Evolutionary conservation across 2,113 vertebrate species (phyloP).

Genomic region (Urocolius indicus): DNA sequence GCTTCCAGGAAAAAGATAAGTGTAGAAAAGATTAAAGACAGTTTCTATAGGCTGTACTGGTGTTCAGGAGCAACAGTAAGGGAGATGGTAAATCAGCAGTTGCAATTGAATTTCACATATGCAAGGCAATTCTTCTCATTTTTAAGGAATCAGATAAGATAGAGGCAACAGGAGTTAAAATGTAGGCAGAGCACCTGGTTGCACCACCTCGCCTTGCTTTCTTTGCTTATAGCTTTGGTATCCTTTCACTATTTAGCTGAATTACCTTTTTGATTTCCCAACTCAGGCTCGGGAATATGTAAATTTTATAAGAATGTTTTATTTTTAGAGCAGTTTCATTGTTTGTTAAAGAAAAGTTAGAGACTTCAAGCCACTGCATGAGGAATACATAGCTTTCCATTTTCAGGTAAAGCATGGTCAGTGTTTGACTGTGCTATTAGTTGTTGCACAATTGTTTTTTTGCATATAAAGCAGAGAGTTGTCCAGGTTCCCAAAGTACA

Average conservation of each 20-base stretch:
- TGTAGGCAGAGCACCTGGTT: not conserved
- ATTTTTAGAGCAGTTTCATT: not conserved
- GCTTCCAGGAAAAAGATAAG: constrained; percentile 3
- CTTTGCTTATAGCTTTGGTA: not conserved
- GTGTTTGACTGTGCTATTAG: not conserved
- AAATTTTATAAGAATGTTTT: not conserved
- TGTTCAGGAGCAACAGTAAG: not conserved
- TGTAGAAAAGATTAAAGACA: not conserved
- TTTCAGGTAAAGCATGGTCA: not conserved
- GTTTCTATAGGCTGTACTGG: not conserved
- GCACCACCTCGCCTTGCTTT: not conserved
- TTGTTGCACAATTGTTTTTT: not conserved
- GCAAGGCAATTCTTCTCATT: not conserved
- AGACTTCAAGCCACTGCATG: not conserved
- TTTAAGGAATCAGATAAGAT: not conserved
- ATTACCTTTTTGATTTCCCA: not conserved
- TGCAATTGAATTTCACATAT: not conserved
- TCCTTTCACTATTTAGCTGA: not conserved
- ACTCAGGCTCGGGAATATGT: not conserved
- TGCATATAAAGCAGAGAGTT: not conserved
- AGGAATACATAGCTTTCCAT: not conserved
- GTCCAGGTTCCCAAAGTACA: not conserved
- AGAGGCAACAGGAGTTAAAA: not conserved
- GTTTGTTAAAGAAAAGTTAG: not conserved
- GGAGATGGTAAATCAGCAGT: not conserved